Evolutionary conservation across 2,888 invertebrate species (phyloP).

Genomic region (Nomada hirtipes): DNA sequence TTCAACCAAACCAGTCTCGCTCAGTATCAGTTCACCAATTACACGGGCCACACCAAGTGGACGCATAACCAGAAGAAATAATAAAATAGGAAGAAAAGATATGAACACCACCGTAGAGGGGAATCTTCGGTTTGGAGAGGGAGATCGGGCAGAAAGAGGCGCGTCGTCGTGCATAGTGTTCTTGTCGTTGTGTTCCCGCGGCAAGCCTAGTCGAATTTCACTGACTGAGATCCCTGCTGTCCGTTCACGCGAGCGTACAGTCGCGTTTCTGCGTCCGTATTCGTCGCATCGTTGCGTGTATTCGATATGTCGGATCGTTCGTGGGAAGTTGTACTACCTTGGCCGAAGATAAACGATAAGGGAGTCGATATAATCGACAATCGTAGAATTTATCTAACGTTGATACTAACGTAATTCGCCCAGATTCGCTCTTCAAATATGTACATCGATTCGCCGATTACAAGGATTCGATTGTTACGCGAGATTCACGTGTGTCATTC

Average conservation of each 20-base stretch:
- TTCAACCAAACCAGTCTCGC: background rate
- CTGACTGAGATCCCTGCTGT: slow-evolving; percentile 31
- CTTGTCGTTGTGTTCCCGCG: slow-evolving; percentile 31
- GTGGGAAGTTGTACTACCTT: background rate
- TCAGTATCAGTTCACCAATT: background rate
- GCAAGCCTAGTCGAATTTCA: slow-evolving; percentile 54
- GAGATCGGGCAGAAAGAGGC: slow-evolving; percentile 30
- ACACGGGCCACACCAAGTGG: background rate
- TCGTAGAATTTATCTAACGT: background rate
- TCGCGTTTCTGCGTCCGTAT: slow-evolving; percentile 57
- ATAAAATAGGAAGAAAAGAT: background rate
- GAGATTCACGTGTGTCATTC: background rate
- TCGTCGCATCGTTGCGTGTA: slow-evolving; percentile 38
- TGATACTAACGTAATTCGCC: background rate
- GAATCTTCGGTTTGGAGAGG: slow-evolving; percentile 10
- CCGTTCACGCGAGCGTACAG: slow-evolving; percentile 43
- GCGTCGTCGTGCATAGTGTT: slow-evolving; percentile 36
- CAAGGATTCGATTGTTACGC: background rate
- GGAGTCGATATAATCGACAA: too few species aligned
- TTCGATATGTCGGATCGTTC: slow-evolving; percentile 14
- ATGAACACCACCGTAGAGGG: slow-evolving; percentile 16
- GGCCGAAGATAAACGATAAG: too few species aligned
- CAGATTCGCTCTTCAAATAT: background rate
- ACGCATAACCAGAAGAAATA: background rate
- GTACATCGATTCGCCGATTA: background rate